Base-by-base conservation (phyloP, 2,113 vertebrate genomes). In the Merops nubicus region DNA sequence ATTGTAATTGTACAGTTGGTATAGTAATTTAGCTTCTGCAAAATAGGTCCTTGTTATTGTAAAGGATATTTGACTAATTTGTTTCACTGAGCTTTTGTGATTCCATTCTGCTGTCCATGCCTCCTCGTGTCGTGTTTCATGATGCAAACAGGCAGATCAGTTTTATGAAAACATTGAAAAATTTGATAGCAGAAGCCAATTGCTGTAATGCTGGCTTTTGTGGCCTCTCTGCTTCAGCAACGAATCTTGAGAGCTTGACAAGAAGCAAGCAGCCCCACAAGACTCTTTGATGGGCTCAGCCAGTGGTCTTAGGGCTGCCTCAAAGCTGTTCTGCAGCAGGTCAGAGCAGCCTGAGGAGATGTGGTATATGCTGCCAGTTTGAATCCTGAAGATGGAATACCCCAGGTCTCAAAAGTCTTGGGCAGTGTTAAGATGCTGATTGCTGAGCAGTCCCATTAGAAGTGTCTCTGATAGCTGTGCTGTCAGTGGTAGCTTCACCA, bases 151-250 rank as follows among this genome's bases (percentile, higher is more conserved):
- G 51, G 9, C 43, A 68, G 26, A 73, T 64, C 20, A 10, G 8
- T 50, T 57, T 53, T 26, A 11, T 47, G 8, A 34, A 65, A 48
- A 42, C 68, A 22, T 38, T 1, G 2, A 28, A 51, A 28, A 28
- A 6, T 85, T 73, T 34, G 74, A 78, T 53, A 65, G 54, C 51
- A 69, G 68, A 86, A 87, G 31, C 7, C 25, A 53, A n/a, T 67
- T 91, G 29, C 45, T 78, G 0, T 81, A n/a, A 36, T 0, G 0
- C 16, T 85, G 64, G 12, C 28, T 78, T 78, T 74, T 78, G 25
- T 78, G 51, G 63, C 51, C 22, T 80, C 65, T 82, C 34, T 40
- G 76, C 84, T 91, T 89, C n/a, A 25, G 45, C 64, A 42, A 1
- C 67, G 31, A 50, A n/a, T 72, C 51, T 36, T 43, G 51, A 91